These are phyloP conservation scores for Proteles cristata DNA, from an alignment of 2,113 vertebrate species.

Conservation along the genomic window DNA sequence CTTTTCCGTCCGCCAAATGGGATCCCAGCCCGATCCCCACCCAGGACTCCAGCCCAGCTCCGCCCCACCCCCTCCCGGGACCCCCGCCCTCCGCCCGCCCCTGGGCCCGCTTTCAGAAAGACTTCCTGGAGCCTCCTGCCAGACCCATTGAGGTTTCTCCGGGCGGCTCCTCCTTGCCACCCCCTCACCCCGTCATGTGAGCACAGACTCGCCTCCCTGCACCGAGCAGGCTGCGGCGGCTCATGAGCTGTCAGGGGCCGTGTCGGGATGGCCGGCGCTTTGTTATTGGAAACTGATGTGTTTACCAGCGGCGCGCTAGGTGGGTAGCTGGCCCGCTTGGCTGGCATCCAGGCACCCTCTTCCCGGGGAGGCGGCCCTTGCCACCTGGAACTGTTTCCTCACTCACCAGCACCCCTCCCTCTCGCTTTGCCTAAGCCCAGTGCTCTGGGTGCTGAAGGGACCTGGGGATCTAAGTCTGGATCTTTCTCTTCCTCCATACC, in stretches of 20 bases:
- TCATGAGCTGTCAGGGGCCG: not conserved
- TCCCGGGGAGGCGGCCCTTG: not conserved
- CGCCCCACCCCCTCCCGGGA: not conserved
- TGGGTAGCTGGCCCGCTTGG: not conserved
- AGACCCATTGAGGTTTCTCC: not conserved
- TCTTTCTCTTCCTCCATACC: not conserved
- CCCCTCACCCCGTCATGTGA: slow-evolving; percentile 1
- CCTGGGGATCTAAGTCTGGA: not conserved
- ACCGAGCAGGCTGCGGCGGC: not conserved
- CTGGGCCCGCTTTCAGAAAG: not conserved
- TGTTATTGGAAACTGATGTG: slow-evolving; percentile 35
- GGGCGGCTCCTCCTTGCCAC: not conserved
- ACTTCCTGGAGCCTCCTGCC: slow-evolving; percentile 49
- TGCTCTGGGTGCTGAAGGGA: not conserved
- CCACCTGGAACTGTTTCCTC: slow-evolving; percentile 4
- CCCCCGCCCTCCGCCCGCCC: not conserved
- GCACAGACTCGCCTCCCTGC: not conserved
- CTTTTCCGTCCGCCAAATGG: not conserved
- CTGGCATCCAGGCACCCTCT: not conserved
- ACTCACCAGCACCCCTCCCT: rapidly evolving
- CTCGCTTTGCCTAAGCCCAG: not conserved
- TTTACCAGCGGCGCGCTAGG: not conserved
- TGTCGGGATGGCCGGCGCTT: not conserved
- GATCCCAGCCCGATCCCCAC: not conserved
- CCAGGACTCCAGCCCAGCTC: not conserved